phyloP scores from a whole-genome alignment of 2,113 vertebrate genomes.

The Cephalophus harveyi region DNA sequence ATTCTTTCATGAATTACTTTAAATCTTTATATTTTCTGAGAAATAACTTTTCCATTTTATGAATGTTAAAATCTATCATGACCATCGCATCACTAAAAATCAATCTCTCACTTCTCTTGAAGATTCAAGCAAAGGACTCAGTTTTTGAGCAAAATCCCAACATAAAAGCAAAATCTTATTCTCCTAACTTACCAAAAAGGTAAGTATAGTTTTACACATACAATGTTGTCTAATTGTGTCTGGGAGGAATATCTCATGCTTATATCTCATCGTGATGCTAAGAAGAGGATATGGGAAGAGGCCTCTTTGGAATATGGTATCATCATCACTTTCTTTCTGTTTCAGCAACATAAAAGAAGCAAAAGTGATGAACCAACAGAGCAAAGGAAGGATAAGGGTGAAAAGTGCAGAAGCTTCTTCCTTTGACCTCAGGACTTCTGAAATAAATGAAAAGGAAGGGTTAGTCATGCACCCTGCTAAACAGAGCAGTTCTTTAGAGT shows the following conservation, averaged over 20 bases:
- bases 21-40: neutral
- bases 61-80: conserved; percentile 8
- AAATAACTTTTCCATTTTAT: neutral
- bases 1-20: neutral
- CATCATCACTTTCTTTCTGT: neutral
- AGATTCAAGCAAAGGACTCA: conserved; percentile 64
- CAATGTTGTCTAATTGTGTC: neutral
- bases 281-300: neutral
- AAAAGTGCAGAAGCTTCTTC: neutral
- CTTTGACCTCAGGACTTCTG: neutral
- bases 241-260: neutral
- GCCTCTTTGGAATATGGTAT: neutral
- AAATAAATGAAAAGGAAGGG: neutral
- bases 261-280: neutral
- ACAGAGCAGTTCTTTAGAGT: conserved; percentile 69
- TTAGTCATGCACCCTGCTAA: neutral
- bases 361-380: neutral
- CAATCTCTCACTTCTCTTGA: conserved; percentile 37
- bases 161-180: conserved; percentile 55
- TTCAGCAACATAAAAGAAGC: conserved; percentile 69
- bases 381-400: neutral
- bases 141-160: conserved; percentile 34
- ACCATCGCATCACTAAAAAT: conserved; percentile 24
- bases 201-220: conserved; percentile 57
- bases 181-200: conserved; percentile 63